A percentile compares a stretch with the other conserved stretches of the same genome.
Conservation (phyloP, 2,113 vertebrate genomes). For the Saguinus midas region DNA sequence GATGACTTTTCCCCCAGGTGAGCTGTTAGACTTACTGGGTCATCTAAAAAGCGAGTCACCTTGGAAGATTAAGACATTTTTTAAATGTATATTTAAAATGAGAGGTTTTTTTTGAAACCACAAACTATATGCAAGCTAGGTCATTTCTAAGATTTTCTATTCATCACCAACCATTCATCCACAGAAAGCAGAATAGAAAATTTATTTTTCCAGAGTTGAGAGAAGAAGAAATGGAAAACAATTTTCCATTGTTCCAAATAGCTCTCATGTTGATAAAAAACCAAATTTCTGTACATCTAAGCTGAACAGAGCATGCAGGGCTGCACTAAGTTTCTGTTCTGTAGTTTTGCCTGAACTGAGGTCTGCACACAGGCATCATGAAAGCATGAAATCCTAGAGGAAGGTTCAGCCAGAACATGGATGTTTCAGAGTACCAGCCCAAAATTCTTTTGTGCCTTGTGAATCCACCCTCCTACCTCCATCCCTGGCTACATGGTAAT, state of each 20-base stretch:
- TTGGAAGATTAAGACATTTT: not conserved
- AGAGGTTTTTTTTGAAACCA: not conserved
- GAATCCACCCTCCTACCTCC: not conserved
- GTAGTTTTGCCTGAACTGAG: not conserved
- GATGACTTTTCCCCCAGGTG: not conserved
- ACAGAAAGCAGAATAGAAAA: slow-evolving; percentile 32
- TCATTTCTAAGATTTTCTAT: slow-evolving; percentile 38
- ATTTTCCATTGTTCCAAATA: slow-evolving; percentile 50
- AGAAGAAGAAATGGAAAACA: slow-evolving; percentile 54
- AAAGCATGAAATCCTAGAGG: not conserved
- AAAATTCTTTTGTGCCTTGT: not conserved
- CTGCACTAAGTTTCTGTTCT: not conserved
- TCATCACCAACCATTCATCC: not conserved
- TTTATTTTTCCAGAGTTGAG: slow-evolving; percentile 47
- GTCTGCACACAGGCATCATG: not conserved
- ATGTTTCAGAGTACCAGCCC: not conserved
- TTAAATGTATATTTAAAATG: slow-evolving; percentile 21
- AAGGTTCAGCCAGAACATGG: not conserved
- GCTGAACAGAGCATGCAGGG: not conserved
- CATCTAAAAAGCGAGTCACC: not conserved
- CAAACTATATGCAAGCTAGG: not conserved
- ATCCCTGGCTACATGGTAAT: not conserved
- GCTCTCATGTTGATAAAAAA: slow-evolving; percentile 59
- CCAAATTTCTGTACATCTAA: slow-evolving; percentile 56
- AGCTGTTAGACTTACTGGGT: not conserved